Evolutionary conservation across 2,113 vertebrate species (phyloP), one percentile per base, ranked within the genome.

Genomic region (Stegastes partitus): DNA sequence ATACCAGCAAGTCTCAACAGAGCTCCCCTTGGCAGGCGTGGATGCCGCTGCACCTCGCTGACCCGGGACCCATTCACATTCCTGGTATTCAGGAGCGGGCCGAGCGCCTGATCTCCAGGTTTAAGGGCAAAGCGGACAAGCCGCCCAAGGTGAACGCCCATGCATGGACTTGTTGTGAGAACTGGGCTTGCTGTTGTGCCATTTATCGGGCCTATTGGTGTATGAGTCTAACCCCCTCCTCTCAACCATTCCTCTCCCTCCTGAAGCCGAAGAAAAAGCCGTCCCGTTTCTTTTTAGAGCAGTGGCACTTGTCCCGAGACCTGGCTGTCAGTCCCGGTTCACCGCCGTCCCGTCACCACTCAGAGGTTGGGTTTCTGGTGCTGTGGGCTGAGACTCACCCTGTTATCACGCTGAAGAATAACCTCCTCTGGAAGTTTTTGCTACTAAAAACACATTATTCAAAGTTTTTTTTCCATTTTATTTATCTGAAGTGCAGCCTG

Each of bases 261-360:
- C 91, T 47, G 78, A 94, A 98, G 96, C 95, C 94, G 16, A 96
- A 96, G 92, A 94, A 94, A 90, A 97, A 97, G 92, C 95, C 96
- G 11, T 95, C 96, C 65, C 94, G 92, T 82, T 97, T 97, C 93
- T 96, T 97, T 95, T 92, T 97, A 77, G 96, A 97, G 92, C 96
- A 96, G 92, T 98, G 97, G 97, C 90, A 97, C 74, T 94, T 94
- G 84, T 96, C 96, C 74, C 86, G 92, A 4, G 77, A 69, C 65
- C 44, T 89, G 92, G 91, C 65, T 88, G 94, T 26, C 19, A 93
- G 93, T 73, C 92, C 95, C 3, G 91, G 90, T 68, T 94, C 94
- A 2, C 93, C 95, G 47, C 94, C 95, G 59, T 95, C 94, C 85
- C 95, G 96, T 42, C 90, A 94, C 57, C 95, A 96, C 76, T 94